phyloP scores from a whole-genome alignment of 2,113 vertebrate genomes.

The Aix galericulata region DNA sequence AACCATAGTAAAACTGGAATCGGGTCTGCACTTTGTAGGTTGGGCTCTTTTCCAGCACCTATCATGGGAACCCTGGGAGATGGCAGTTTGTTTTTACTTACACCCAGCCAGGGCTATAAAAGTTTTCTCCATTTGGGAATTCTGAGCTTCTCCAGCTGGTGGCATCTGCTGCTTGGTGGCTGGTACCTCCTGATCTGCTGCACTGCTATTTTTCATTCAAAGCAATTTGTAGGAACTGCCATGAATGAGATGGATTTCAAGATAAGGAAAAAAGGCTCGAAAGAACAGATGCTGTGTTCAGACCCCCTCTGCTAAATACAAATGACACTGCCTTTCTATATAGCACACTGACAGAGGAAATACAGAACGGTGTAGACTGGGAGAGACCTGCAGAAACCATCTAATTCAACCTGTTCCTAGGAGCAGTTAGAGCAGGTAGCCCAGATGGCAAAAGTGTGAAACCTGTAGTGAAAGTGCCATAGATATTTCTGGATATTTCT shows the following conservation, averaged over 20 bases:
- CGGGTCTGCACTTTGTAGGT: not conserved
- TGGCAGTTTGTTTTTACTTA: not conserved
- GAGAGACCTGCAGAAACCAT: not conserved
- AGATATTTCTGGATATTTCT: not conserved
- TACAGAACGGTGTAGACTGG: accelerated
- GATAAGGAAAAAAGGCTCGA: not conserved
- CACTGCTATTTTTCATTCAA: not conserved
- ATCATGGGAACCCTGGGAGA: not conserved
- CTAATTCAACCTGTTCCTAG: not conserved
- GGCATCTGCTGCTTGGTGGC: not conserved
- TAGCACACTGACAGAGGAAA: not conserved
- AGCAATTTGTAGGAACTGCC: not conserved
- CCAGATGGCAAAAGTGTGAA: not conserved
- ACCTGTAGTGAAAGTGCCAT: not conserved
- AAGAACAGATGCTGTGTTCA: not conserved
- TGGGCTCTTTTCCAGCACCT: slow-evolving; percentile 4
- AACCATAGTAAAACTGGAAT: not conserved
- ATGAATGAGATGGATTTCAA: not conserved
- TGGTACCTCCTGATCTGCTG: not conserved
- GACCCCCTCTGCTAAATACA: not conserved
- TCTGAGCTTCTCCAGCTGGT: not conserved
- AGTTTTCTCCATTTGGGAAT: not conserved
- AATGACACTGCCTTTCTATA: no score
- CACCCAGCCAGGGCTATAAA: not conserved
- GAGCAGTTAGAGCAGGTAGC: not conserved